A percentile compares a stretch with the other conserved stretches of the same genome.
Evolutionary conservation across 2,888 invertebrate species (phyloP).

Genomic region (Orthosia cruda): DNA sequence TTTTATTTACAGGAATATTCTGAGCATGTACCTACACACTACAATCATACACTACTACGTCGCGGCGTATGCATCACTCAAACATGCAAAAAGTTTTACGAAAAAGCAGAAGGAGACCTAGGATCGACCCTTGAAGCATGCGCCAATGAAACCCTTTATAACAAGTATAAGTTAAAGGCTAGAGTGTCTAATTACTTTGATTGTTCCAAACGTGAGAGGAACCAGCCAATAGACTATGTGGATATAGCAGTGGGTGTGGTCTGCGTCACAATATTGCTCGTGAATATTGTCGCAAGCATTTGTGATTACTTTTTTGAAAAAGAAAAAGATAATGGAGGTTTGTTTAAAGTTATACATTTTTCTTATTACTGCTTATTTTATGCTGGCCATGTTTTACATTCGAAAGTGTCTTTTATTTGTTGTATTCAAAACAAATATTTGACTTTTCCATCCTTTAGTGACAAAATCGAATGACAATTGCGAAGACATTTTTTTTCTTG

Average conservation of each 20-base stretch:
- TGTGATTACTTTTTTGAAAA: constrained; percentile 33
- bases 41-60: too few species aligned
- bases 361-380: not conserved
- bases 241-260: constrained; percentile 41
- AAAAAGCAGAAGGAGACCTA: too few species aligned
- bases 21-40: too few species aligned
- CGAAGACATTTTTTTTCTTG: not conserved
- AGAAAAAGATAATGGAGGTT: constrained; percentile 15
- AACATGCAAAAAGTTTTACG: too few species aligned
- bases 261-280: constrained; percentile 29
- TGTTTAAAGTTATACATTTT: not conserved
- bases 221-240: constrained; percentile 28
- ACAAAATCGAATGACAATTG: not conserved
- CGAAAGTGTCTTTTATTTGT: not conserved
- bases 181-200: constrained; percentile 32
- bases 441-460: too few species aligned
- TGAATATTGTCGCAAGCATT: constrained; percentile 53
- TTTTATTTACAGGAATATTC: too few species aligned
- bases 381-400: not conserved
- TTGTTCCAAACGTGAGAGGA: constrained; percentile 40
- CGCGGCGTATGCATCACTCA: too few species aligned
- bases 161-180: constrained; percentile 50
- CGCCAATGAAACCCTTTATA: constrained; percentile 56
- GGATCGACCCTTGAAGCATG: constrained; percentile 57
- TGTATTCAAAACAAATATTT: not conserved